Conservation (phyloP, 2,888 invertebrate species). For the Calliphora vomitoria region DNA sequence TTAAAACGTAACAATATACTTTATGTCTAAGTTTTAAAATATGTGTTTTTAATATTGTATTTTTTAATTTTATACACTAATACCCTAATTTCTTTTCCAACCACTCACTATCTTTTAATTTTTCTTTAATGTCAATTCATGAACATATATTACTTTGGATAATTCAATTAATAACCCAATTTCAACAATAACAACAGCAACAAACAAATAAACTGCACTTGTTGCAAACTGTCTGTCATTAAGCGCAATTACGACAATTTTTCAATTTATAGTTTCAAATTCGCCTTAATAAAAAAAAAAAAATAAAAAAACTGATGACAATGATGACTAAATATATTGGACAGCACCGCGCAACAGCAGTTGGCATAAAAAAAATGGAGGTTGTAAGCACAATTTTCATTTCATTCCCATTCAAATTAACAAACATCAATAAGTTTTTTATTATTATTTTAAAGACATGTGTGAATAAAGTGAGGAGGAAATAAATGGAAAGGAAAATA, state of each 20-base stretch:
- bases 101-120: background rate
- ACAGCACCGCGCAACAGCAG: background rate
- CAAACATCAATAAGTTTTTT: background rate
- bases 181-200: background rate
- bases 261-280: conserved; percentile 39
- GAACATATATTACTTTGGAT: background rate
- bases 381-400: conserved; percentile 6
- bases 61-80: too few relatives aligned
- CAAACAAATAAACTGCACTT: conserved; percentile 10
- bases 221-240: conserved; percentile 29
- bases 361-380: background rate
- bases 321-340: conserved; percentile 46
- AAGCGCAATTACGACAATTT: conserved; percentile 49
- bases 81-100: background rate
- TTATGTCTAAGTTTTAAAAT: too few relatives aligned
- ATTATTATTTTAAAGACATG: background rate
- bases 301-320: background rate
- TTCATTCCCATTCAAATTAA: conserved; percentile 23
- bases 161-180: conserved; percentile 25
- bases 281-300: background rate
- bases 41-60: too few relatives aligned
- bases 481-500: too few relatives aligned
- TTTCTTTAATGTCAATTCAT: background rate
- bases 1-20: too few relatives aligned
- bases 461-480: background rate